phyloP scores from a whole-genome alignment of 2,797 vertebrate genomes.

The Poeciliopsis infans region DNA sequence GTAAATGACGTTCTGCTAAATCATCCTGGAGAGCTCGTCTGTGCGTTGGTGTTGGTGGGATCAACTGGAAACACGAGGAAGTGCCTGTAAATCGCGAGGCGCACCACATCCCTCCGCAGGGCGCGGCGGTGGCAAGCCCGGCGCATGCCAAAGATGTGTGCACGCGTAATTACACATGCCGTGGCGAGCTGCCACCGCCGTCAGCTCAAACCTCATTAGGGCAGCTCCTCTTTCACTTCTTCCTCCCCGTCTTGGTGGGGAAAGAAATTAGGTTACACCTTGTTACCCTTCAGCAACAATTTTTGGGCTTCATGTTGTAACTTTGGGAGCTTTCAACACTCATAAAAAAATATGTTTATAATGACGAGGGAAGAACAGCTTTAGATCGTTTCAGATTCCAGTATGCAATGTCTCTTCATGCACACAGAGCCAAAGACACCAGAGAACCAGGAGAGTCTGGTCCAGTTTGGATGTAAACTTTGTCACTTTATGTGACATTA shows the following conservation, averaged over 20 bases:
- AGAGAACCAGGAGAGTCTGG: not conserved
- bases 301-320: conserved; percentile 11
- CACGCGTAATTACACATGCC: conserved; percentile 56
- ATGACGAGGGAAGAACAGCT: not conserved
- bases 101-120: conserved; percentile 38
- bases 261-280: conserved; percentile 16
- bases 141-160: conserved; percentile 43
- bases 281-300: conserved; percentile 23
- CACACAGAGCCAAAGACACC: not conserved
- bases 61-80: conserved; percentile 36
- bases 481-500: not conserved
- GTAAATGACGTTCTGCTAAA: conserved; percentile 56
- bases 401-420: not conserved
- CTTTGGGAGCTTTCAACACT: conserved; percentile 31
- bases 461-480: not conserved
- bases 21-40: conserved; percentile 48
- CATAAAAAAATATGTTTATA: conserved; percentile 11
- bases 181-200: conserved; percentile 46
- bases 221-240: conserved; percentile 46
- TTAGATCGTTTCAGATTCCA: not conserved
- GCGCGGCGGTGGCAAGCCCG: conserved; percentile 37
- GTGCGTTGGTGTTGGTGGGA: not conserved
- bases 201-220: conserved; percentile 63
- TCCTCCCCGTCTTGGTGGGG: conserved; percentile 18
- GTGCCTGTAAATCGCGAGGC: conserved; percentile 30